These are phyloP conservation scores for Capricornis sumatraensis DNA, from an alignment of 2,113 vertebrate species.

Conservation along the genomic window DNA sequence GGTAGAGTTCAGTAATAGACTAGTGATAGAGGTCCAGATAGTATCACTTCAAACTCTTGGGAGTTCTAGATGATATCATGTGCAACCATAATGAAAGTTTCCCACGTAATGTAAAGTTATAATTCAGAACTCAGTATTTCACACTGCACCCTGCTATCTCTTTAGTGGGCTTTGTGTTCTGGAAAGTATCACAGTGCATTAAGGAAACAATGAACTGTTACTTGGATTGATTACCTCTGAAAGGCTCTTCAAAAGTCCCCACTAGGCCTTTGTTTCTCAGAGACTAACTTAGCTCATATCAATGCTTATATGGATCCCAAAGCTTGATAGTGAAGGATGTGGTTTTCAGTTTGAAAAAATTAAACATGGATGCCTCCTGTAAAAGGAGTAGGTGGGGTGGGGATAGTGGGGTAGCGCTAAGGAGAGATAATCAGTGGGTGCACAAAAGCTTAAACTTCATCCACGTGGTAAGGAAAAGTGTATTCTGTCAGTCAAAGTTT, in stretches of 20 bases:
- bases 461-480: not conserved
- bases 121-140: not conserved
- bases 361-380: not conserved
- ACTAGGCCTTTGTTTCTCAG: conserved; percentile 24
- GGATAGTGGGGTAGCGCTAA: not conserved
- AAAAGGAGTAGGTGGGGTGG: not conserved
- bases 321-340: not conserved
- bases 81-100: not conserved
- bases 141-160: not conserved
- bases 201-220: conserved; percentile 10
- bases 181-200: conserved; percentile 19
- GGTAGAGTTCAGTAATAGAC: not conserved
- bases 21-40: not conserved
- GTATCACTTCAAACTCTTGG: not conserved
- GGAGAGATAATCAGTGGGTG: not conserved
- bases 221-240: not conserved
- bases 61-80: not conserved
- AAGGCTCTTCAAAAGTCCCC: not conserved
- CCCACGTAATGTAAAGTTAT: not conserved
- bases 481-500: not conserved
- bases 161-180: not conserved
- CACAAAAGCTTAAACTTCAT: not conserved
- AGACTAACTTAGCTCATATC: not conserved
- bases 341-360: not conserved
- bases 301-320: not conserved